A percentile compares a stretch with the other conserved stretches of the same genome.
Conservation (phyloP, 2,113 vertebrate species). For the Anthoscopus minutus region DNA sequence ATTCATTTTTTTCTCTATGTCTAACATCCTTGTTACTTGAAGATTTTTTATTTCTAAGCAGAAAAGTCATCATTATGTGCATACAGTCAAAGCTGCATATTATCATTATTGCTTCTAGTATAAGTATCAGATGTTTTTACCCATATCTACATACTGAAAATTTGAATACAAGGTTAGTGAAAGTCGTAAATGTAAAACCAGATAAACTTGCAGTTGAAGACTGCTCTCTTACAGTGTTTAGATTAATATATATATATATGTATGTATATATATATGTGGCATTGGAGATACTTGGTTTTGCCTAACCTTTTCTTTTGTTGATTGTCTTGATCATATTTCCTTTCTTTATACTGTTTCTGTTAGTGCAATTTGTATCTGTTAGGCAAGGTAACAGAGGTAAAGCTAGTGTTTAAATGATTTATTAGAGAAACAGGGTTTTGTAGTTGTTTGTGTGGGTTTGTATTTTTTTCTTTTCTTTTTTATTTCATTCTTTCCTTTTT, state of each 20-base stretch:
- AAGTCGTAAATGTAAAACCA: background rate
- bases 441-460: background rate
- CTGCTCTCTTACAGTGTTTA: background rate
- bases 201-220: background rate
- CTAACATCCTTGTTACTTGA: background rate
- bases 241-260: background rate
- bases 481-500: background rate
- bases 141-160: background rate
- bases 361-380: background rate
- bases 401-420: background rate
- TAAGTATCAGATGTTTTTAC: background rate
- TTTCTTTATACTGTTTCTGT: background rate
- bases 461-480: background rate
- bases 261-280: background rate
- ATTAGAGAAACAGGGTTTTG: fast-evolving
- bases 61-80: background rate
- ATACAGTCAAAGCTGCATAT: background rate
- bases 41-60: background rate
- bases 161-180: background rate
- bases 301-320: background rate
- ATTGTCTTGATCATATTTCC: background rate
- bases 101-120: background rate
- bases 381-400: background rate
- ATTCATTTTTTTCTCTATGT: background rate
- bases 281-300: background rate